phyloP scores from a whole-genome alignment of 2,797 vertebrate genomes.

The Lepilemur septentrionalis region DNA sequence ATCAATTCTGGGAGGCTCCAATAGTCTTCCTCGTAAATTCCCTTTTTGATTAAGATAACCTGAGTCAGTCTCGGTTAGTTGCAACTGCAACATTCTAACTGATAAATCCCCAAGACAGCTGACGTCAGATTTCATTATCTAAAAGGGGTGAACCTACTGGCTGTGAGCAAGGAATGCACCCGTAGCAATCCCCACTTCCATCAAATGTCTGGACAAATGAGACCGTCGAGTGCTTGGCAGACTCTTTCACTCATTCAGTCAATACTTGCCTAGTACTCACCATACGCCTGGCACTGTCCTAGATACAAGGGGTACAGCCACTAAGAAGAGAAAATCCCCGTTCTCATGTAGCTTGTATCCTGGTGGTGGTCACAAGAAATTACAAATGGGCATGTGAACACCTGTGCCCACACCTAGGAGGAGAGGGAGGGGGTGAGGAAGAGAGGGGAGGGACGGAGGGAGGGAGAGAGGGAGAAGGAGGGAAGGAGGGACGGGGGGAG shows the following conservation, averaged over 20 bases:
- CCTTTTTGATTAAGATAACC: slow-evolving; percentile 30
- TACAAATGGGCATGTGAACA: not conserved
- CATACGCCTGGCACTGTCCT: not conserved
- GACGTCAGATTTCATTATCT: slow-evolving; percentile 59
- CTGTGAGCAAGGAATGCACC: not conserved
- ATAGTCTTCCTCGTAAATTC: slow-evolving; percentile 4
- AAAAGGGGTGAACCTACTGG: not conserved
- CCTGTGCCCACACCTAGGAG: not conserved
- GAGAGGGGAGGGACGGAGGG: rapidly evolving
- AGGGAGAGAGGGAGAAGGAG: not conserved
- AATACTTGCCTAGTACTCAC: not conserved
- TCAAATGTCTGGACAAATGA: not conserved
- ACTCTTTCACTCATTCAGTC: not conserved
- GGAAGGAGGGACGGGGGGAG: rapidly evolving
- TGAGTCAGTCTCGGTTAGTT: not conserved
- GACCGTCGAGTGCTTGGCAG: not conserved
- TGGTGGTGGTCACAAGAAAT: not conserved
- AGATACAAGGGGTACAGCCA: not conserved
- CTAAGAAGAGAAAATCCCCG: not conserved
- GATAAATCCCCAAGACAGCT: slow-evolving; percentile 48
- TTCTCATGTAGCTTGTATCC: not conserved
- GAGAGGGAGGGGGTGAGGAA: not conserved
- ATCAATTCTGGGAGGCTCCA: not conserved
- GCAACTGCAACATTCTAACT: slow-evolving; percentile 31
- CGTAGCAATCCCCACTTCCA: not conserved